These are phyloP conservation scores for Myripristis jacobus DNA, from an alignment of 2,797 vertebrate genomes.

Conservation along the genomic window DNA sequence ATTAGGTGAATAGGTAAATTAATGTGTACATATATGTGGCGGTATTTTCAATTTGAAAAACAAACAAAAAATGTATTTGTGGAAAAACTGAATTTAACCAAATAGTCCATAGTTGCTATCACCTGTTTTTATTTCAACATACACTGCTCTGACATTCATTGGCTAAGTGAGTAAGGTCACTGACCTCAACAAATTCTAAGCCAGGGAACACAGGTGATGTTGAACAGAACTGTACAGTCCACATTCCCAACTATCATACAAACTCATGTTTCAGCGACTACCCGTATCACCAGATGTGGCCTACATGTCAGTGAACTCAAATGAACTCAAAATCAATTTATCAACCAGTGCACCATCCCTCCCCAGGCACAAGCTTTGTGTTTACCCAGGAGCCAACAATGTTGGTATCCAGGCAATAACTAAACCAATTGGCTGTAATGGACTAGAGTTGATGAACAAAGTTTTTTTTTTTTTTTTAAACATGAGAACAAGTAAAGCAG, in stretches of 20 bases:
- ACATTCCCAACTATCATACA: neutral
- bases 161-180: too few relatives aligned
- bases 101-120: neutral
- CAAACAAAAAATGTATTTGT: neutral
- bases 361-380: neutral
- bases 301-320: conserved; percentile 14
- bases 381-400: neutral
- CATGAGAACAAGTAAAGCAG: too few relatives aligned
- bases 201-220: neutral
- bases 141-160: too few relatives aligned
- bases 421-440: neutral
- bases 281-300: conserved; percentile 20
- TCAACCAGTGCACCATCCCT: neutral
- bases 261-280: neutral
- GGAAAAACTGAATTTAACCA: neutral
- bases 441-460: neutral
- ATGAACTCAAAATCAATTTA: neutral
- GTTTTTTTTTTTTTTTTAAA: too few relatives aligned
- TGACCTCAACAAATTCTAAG: neutral
- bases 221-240: neutral
- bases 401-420: neutral
- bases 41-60: too few relatives aligned
- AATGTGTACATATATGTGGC: too few relatives aligned
- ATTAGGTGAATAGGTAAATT: too few relatives aligned
- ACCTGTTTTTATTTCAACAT: neutral